Evolutionary conservation across 1,140 invertebrate genomes (phyloP).

Genomic region (Protaetia brevitarsis): DNA sequence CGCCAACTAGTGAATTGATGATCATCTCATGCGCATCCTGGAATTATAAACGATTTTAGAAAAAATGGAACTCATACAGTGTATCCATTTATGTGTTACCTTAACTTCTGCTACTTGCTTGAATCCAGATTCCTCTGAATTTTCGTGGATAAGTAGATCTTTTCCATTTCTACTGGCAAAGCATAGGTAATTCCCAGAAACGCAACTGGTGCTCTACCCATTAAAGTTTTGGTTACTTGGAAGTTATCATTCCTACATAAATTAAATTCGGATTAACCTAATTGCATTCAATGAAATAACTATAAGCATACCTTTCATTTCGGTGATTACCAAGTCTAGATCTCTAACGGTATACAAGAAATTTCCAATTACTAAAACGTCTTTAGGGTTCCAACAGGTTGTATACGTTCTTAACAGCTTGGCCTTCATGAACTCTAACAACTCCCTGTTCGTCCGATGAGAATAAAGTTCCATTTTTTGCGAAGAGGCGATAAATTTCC

Average conservation of each 20-base stretch:
- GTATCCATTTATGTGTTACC: no score
- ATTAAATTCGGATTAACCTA: no score
- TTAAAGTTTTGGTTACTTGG: constrained; percentile 30
- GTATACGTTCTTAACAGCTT: neutral
- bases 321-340: constrained; percentile 50
- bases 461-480: neutral
- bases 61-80: neutral
- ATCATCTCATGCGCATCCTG: constrained; percentile 49
- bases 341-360: constrained; percentile 50
- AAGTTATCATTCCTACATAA: neutral
- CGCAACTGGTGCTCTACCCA: constrained; percentile 45
- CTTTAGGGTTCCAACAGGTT: constrained; percentile 49
- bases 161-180: constrained; percentile 44
- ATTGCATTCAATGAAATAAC: neutral
- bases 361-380: constrained; percentile 45
- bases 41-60: neutral
- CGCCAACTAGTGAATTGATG: constrained; percentile 46
- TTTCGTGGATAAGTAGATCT: constrained; percentile 45
- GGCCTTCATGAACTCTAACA: neutral
- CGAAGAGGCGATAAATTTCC: neutral
- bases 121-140: constrained; percentile 38
- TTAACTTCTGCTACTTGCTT: constrained; percentile 42
- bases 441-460: constrained; percentile 20
- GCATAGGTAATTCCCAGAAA: constrained; percentile 43
- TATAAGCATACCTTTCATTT: constrained; percentile 24